phyloP scores from a whole-genome alignment of 2,113 vertebrate genomes.

The Myxocyprinus asiaticus region DNA sequence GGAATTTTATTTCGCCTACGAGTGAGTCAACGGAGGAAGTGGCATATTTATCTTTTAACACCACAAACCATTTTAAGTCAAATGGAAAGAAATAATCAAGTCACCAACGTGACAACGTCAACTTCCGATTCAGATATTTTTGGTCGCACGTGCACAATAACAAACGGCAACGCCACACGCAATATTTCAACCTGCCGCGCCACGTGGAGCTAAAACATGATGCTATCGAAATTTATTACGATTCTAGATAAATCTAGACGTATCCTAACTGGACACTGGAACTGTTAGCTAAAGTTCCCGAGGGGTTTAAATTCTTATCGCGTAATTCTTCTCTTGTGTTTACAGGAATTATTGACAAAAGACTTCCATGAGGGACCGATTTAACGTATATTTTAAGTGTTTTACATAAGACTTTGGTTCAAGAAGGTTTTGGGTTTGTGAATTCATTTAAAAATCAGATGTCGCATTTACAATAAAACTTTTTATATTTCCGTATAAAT shows the following conservation, averaged over 20 bases:
- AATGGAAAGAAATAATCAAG: neutral
- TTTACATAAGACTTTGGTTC: too few relatives aligned
- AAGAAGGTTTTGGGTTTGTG: too few relatives aligned
- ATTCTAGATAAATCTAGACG: neutral
- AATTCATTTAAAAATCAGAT: neutral
- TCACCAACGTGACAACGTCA: neutral
- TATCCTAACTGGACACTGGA: neutral
- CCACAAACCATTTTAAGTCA: neutral
- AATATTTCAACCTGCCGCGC: neutral
- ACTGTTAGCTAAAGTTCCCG: neutral
- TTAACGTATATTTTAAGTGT: too few relatives aligned
- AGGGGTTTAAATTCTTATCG: neutral
- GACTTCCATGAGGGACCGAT: neutral
- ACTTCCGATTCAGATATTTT: neutral
- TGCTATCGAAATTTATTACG: neutral
- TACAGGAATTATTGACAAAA: neutral
- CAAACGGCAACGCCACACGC: neutral
- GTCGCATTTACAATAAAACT: neutral
- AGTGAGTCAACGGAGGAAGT: too few relatives aligned
- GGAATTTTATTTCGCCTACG: constrained; percentile 6
- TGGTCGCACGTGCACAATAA: neutral
- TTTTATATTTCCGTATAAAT: neutral
- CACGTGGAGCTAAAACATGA: constrained; percentile 23
- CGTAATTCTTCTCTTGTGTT: neutral
- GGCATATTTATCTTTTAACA: neutral